These are phyloP conservation scores for Caenorhabditis tropicalis DNA, from an alignment of 1,140 invertebrate genomes.

Conservation along the genomic window DNA sequence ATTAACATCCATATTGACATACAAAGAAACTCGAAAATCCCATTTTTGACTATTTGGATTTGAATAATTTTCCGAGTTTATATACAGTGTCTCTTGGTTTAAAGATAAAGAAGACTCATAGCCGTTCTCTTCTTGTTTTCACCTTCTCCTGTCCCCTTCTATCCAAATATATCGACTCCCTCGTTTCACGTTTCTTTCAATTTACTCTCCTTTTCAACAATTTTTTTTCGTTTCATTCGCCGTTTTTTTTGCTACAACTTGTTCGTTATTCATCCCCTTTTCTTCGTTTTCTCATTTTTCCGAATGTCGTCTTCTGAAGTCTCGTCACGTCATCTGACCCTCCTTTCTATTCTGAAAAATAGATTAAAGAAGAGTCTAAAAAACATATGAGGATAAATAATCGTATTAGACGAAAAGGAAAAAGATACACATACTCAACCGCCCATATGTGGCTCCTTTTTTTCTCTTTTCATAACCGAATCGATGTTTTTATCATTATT, in stretches of 20 bases:
- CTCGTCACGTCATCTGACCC: not conserved
- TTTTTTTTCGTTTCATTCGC: not conserved
- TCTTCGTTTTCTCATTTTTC: not conserved
- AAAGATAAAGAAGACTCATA: too few species aligned
- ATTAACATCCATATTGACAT: too few species aligned
- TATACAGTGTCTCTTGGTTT: too few species aligned
- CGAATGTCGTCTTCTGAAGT: not conserved
- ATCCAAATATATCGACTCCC: not conserved
- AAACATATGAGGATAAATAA: not conserved
- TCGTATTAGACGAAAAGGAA: not conserved
- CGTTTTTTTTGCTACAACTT: not conserved
- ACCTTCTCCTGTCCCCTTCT: not conserved
- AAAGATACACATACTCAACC: not conserved
- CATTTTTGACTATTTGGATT: too few species aligned
- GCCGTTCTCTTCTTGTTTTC: not conserved
- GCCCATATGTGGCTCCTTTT: not conserved
- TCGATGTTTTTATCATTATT: too few species aligned
- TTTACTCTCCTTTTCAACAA: not conserved
- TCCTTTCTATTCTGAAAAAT: not conserved
- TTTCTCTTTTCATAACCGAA: too few species aligned
- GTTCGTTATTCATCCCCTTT: too few species aligned
- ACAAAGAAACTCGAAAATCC: too few species aligned
- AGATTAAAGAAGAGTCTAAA: not conserved
- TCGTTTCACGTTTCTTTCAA: not conserved
- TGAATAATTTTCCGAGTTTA: too few species aligned